Evolutionary conservation across 2,797 vertebrate genomes (phyloP), one percentile per base, ranked within the genome.

Genomic region (Hoplostethus atlanticus): DNA sequence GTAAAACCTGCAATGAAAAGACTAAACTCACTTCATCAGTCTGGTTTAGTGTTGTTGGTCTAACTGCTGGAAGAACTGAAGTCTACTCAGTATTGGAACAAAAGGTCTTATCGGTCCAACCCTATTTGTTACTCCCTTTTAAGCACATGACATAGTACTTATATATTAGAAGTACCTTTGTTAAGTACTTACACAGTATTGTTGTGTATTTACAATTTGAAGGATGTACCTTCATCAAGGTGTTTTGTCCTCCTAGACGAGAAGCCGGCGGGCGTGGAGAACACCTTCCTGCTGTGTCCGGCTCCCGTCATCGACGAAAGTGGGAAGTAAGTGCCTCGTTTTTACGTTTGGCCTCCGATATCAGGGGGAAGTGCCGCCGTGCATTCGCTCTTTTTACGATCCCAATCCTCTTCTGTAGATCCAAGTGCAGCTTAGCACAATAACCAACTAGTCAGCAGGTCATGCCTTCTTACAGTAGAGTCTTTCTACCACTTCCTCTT

Each of bases 251-350:
- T 54, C 9, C 5, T 30, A 99, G 97, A 95, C 86, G 94, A 94
- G 85, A 96, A 95, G 62, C 95, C 96, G 0, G 94, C 89, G 0
- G 76, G 76, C 13, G 91, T 97, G 34, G 87, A 95, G 6, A 91
- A 97, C 56, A 96, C 93, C 0, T 95, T 92, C 53, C 83, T 99
- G 51, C 91, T 94, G 56, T 99, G 97, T 80, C 96, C 97, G 40
- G 97, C 96, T 46, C 95, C 96, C 2, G 93, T 95, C 62, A 94
- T 96, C 60, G 92, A 96, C 64, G 94, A 96, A 67, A 84, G 95
- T 64, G 95, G 95, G 76, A 95, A 97, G 97, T 98, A 93, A 95
- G 97, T 97, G 13, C 15, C 36, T 79, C 5, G 67, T 65, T 57
- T 25, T 47, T 62, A n/a, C 4, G 31, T 48, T 40, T 50, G 46